These are phyloP conservation scores for Drosophila buzzatii DNA, from an alignment of 2,888 invertebrate species.

Conservation along the genomic window DNA sequence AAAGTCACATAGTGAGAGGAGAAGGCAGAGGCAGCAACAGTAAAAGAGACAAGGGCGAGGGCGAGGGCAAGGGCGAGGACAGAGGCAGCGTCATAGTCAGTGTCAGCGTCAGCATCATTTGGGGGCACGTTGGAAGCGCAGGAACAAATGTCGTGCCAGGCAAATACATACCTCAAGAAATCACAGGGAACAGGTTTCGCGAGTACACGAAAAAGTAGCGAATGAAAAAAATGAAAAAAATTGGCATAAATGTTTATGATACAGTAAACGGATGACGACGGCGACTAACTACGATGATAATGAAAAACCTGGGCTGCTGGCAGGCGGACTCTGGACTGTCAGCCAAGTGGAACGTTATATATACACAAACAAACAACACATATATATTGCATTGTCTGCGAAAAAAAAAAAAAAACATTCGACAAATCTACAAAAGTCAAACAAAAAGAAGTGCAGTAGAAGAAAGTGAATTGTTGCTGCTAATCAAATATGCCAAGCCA, in stretches of 20 bases:
- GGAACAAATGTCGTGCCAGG: conserved; percentile 79
- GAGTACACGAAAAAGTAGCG: conserved; percentile 34
- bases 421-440: background rate
- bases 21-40: background rate
- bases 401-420: conserved; percentile 27
- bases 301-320: conserved; percentile 48
- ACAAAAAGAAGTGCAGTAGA: conserved; percentile 26
- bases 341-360: conserved; percentile 72
- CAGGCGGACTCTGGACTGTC: conserved; percentile 31
- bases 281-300: conserved; percentile 55
- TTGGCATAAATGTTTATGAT: conserved; percentile 77
- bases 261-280: conserved; percentile 72
- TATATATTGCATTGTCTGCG: conserved; percentile 45
- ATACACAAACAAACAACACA: conserved; percentile 14
- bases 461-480: conserved; percentile 72
- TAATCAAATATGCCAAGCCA: conserved; percentile 48
- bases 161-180: conserved; percentile 71
- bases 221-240: conserved; percentile 38
- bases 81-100: conserved; percentile 21
- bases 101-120: conserved; percentile 31
- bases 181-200: conserved; percentile 70
- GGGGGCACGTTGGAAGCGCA: conserved; percentile 50
- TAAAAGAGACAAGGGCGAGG: background rate
- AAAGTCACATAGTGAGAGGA: conserved; percentile 11
- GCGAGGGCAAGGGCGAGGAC: background rate